Conservation (phyloP, 2,797 vertebrate species). For the Sebastes hubbsi region DNA sequence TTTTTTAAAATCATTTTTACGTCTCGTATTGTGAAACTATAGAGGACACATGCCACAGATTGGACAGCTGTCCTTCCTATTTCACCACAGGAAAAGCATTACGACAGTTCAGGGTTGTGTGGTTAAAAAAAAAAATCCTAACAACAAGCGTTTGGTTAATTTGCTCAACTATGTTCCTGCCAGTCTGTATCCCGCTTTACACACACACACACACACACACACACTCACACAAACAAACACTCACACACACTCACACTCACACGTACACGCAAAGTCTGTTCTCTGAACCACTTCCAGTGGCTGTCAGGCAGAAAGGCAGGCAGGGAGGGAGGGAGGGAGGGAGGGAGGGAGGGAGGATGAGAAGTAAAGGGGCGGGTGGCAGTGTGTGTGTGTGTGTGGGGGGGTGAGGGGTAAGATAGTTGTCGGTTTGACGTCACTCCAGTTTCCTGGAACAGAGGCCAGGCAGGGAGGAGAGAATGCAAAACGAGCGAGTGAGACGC, state of each 20-base stretch:
- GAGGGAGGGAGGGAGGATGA: neutral
- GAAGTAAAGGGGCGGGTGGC: slow-evolving; percentile 7
- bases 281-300: slow-evolving; percentile 23
- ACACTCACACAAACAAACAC: neutral
- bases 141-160: neutral
- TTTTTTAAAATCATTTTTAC: neutral
- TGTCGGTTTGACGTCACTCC: slow-evolving; percentile 80
- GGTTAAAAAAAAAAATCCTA: neutral
- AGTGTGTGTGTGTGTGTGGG: neutral
- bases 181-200: neutral
- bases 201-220: neutral
- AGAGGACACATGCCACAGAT: neutral
- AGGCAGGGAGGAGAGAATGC: slow-evolving; percentile 85
- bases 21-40: neutral
- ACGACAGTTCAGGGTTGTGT: neutral
- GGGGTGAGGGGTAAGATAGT: slow-evolving; percentile 44
- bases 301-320: slow-evolving; percentile 55
- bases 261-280: neutral
- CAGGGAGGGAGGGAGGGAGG: no score
- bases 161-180: slow-evolving; percentile 37
- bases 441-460: slow-evolving; percentile 81
- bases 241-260: neutral
- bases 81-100: slow-evolving; percentile 13
- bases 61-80: neutral
- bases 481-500: slow-evolving; percentile 85